Conservation (phyloP, 2,888 invertebrate genomes). For the Pollenia angustigena region DNA sequence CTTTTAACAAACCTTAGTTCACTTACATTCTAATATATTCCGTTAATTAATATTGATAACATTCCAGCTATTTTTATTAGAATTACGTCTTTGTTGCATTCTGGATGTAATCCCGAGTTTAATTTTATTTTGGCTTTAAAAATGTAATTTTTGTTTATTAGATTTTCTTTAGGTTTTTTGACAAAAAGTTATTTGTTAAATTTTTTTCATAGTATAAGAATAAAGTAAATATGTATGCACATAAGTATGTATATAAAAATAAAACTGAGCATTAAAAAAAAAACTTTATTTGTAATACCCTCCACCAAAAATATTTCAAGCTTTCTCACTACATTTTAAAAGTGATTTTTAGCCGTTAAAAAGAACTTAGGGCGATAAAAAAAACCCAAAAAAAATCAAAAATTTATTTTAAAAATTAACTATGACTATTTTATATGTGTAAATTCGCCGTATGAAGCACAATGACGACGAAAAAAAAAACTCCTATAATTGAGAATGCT, state of each 20-base stretch:
- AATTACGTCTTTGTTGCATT: not conserved
- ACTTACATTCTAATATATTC: slow-evolving; percentile 59
- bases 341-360: no score
- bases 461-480: no score
- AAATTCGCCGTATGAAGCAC: no score
- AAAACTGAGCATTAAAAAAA: not conserved
- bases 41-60: slow-evolving; percentile 37
- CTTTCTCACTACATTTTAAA: no score
- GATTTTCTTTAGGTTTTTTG: not conserved
- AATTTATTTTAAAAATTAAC: no score
- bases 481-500: no score
- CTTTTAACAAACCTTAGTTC: slow-evolving; percentile 8
- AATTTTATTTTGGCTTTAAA: slow-evolving; percentile 51
- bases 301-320: not conserved
- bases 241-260: no score
- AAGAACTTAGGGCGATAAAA: no score
- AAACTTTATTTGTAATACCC: not conserved
- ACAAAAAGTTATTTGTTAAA: not conserved
- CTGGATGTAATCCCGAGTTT: slow-evolving; percentile 55
- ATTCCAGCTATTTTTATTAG: slow-evolving; percentile 22
- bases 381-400: no score
- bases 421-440: no score
- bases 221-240: no score
- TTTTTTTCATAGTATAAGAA: not conserved
- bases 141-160: not conserved